Percentiles rank a stretch among this genome's conserved stretches.
These are phyloP conservation scores for Pterostichus madidus DNA, from an alignment of 2,888 invertebrate genomes.

Conservation along the genomic window DNA sequence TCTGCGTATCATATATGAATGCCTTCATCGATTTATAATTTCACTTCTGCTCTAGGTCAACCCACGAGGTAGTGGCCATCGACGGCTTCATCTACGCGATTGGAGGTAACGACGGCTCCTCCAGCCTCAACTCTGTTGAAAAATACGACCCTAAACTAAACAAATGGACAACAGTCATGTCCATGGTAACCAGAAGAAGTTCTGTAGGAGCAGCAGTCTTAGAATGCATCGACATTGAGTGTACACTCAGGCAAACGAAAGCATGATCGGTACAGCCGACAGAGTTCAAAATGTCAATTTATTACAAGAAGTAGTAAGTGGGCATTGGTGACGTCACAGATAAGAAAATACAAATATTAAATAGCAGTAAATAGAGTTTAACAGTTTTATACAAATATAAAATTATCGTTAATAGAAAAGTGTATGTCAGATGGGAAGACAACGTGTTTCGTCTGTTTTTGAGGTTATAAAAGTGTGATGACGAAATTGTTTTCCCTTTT, in stretches of 20 bases:
- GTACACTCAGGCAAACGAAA: constrained; percentile 73
- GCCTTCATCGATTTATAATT: not conserved
- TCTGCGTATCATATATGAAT: no score
- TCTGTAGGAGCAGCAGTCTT: constrained; percentile 84
- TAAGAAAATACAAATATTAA: no score
- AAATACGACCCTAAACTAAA: constrained; percentile 83
- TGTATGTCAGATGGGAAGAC: no score
- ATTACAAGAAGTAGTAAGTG: constrained; percentile 27
- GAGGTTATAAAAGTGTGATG: no score
- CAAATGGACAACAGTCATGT: constrained; percentile 84
- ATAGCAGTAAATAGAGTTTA: no score
- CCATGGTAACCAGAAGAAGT: constrained; percentile 83
- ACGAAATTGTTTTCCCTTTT: no score
- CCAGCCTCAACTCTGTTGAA: constrained; percentile 85
- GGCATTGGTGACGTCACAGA: no score
- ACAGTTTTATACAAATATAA: no score
- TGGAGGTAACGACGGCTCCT: constrained; percentile 86
- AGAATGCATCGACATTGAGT: constrained; percentile 82
- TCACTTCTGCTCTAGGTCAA: constrained; percentile 80
- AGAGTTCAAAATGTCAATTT: constrained; percentile 42
- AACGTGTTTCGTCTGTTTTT: no score
- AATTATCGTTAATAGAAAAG: no score
- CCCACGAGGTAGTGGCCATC: constrained; percentile 84
- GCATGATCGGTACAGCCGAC: constrained; percentile 16
- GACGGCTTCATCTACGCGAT: constrained; percentile 82